Evolutionary conservation across 2,888 invertebrate genomes (phyloP).

Genomic region (Drosophila basisetae): DNA sequence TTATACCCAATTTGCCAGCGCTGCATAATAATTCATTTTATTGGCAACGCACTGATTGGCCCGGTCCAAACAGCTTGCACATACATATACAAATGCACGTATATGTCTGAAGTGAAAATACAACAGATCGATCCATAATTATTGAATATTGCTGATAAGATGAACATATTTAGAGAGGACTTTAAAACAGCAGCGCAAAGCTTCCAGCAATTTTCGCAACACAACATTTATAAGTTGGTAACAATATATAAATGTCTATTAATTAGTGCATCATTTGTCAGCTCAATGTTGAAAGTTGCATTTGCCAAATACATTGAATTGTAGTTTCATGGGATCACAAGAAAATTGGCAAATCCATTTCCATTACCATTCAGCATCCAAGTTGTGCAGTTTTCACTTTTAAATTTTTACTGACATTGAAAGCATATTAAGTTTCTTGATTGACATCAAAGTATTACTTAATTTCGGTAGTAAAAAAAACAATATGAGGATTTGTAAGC

Average conservation of each 20-base stretch:
- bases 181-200: background rate
- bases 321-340: background rate
- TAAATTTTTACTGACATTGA: background rate
- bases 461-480: background rate
- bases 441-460: background rate
- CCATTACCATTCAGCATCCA: background rate
- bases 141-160: background rate
- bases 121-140: background rate
- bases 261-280: background rate
- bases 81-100: background rate
- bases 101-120: background rate
- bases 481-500: background rate
- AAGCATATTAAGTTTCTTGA: background rate
- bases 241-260: background rate
- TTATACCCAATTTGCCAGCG: background rate
- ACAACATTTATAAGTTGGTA: background rate
- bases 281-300: background rate
- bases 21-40: conserved; percentile 33
- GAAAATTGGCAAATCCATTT: background rate
- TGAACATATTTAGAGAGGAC: background rate
- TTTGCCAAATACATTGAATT: background rate
- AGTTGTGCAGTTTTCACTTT: background rate
- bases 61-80: background rate
- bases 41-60: conserved; percentile 20
- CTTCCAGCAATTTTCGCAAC: background rate